phyloP scores from a whole-genome alignment of 2,888 invertebrate species.

The Cenopis cana region DNA sequence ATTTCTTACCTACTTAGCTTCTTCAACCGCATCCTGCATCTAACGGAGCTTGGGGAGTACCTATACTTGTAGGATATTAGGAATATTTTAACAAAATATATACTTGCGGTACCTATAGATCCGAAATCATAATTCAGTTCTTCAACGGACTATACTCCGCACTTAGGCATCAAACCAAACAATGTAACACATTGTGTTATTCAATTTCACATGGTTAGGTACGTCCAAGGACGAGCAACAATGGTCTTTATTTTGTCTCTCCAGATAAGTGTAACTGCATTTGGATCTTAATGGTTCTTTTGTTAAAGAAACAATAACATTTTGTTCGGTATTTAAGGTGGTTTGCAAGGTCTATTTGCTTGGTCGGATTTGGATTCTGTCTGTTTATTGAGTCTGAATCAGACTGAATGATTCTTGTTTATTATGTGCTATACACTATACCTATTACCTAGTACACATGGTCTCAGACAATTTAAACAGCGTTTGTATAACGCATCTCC shows the following conservation, averaged over 20 bases:
- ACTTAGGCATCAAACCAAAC: constrained; percentile 24
- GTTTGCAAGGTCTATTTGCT: constrained; percentile 24
- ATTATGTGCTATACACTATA: too few species aligned
- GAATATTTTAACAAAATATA: background rate
- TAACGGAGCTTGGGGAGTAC: too few species aligned
- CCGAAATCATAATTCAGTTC: constrained; percentile 2
- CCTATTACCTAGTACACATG: too few species aligned
- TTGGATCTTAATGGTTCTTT: constrained; percentile 38
- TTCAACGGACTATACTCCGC: background rate
- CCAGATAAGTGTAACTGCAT: constrained; percentile 39
- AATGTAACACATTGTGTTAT: constrained; percentile 41
- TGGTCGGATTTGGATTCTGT: background rate
- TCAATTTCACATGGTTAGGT: constrained; percentile 40
- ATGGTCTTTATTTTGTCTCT: constrained; percentile 42
- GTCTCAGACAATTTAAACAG: too few species aligned
- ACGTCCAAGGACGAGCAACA: constrained; percentile 35
- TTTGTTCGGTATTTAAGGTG: constrained; percentile 24
- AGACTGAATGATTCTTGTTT: too few species aligned
- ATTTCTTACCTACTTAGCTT: too few species aligned
- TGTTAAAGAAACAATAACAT: constrained; percentile 41
- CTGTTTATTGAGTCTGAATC: too few species aligned
- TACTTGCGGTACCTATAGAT: background rate
- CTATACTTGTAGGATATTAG: too few species aligned
- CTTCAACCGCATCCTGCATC: too few species aligned
- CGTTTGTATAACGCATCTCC: too few species aligned